Evolutionary conservation across 64 coral and sea anemone genomes (phyloP).

Genomic region (Platygyra sinensis): DNA sequence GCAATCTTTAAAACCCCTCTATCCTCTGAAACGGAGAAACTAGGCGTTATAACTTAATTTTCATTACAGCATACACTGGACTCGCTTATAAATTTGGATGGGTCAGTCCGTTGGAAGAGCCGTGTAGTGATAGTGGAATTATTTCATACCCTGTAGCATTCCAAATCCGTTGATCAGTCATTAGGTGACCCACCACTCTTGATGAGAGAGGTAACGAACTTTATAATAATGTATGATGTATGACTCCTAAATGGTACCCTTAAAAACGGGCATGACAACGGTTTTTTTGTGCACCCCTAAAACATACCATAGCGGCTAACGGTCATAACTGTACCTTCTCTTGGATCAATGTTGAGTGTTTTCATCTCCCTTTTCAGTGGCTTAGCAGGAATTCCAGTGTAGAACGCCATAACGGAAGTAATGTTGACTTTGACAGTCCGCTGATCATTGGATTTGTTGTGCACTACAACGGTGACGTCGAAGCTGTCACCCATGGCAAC

Average conservation of each 20-base stretch:
- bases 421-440: slow-evolving; percentile 35
- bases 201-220: too few species aligned
- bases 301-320: too few species aligned
- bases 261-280: background rate
- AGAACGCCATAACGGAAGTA: slow-evolving; percentile 44
- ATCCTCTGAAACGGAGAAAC: slow-evolving; percentile 4
- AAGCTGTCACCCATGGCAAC: slow-evolving; percentile 43
- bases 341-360: slow-evolving; percentile 5
- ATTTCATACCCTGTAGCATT: too few species aligned
- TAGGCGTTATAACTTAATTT: background rate
- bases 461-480: slow-evolving; percentile 18
- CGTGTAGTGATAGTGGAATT: too few species aligned
- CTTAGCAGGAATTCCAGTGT: slow-evolving; percentile 50
- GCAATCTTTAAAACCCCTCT: slow-evolving; percentile 16
- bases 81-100: too few species aligned
- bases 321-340: slow-evolving; percentile 3
- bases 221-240: too few species aligned
- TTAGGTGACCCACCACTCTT: too few species aligned
- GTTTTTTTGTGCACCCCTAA: too few species aligned
- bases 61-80: background rate
- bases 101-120: too few species aligned
- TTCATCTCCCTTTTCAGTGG: background rate
- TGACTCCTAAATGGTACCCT: too few species aligned
- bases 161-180: too few species aligned
- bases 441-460: slow-evolving; percentile 23